phyloP scores from a whole-genome alignment of 2,113 vertebrate species.

The Platichthys flesus region DNA sequence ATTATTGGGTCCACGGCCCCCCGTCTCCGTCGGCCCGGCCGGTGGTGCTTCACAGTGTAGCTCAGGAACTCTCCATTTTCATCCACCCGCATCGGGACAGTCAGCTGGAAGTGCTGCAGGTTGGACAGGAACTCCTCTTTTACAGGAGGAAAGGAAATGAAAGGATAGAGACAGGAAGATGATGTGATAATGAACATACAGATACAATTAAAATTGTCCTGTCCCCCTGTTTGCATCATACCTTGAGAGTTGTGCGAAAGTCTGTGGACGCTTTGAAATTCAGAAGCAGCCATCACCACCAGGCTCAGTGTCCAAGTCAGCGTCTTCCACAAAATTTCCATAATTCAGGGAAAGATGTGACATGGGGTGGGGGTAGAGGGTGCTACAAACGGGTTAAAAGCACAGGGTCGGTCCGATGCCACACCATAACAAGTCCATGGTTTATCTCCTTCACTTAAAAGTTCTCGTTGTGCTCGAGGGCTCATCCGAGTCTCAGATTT shows the following conservation, averaged over 20 bases:
- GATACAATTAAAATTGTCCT: not conserved
- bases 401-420: conserved; percentile 83
- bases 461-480: conserved; percentile 45
- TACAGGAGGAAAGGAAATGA: conserved; percentile 68
- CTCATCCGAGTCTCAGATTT: conserved; percentile 72
- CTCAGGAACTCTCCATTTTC: conserved; percentile 96
- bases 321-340: conserved; percentile 99
- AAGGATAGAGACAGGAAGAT: not conserved
- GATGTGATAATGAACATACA: conserved; percentile 8
- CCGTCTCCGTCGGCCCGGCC: conserved; percentile 89
- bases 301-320: conserved; percentile 98
- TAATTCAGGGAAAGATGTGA: conserved; percentile 91
- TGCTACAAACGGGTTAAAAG: conserved; percentile 87
- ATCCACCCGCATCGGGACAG: conserved; percentile 93
- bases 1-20: conserved; percentile 76
- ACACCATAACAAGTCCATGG: conserved; percentile 90
- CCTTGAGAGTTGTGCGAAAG: conserved; percentile 97
- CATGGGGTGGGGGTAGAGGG: conserved; percentile 80
- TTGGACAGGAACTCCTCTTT: conserved; percentile 99
- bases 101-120: conserved; percentile 98
- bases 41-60: conserved; percentile 97
- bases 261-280: conserved; percentile 89
- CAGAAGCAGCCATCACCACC: conserved; percentile 92
- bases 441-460: conserved; percentile 71
- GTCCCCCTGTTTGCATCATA: conserved; percentile 54